Evolutionary conservation across 2,888 invertebrate genomes (phyloP).

Genomic region (Ichneumoninae sp.): DNA sequence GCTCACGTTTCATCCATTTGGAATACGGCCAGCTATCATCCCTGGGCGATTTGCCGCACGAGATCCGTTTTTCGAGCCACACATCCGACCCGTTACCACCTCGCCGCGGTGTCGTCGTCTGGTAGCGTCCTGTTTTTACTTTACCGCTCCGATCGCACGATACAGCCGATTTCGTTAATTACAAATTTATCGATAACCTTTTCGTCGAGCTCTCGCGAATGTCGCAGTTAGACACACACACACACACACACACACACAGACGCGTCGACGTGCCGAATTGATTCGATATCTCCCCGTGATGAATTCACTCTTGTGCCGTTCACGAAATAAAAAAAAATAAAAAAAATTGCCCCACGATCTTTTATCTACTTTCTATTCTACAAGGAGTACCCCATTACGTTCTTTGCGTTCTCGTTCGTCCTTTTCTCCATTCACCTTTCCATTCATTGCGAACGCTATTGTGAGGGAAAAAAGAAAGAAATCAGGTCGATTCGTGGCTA

Average conservation of each 20-base stretch:
- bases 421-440: constrained; percentile 12
- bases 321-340: not conserved
- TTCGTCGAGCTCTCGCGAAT: not conserved
- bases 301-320: not conserved
- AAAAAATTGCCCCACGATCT: constrained; percentile 1
- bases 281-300: not conserved
- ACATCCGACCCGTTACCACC: constrained; percentile 20
- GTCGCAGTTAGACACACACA: too few species aligned
- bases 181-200: constrained; percentile 36
- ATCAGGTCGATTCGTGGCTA: constrained; percentile 43
- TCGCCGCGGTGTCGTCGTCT: constrained; percentile 25
- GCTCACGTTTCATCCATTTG: constrained; percentile 62
- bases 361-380: constrained; percentile 9
- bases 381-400: not conserved
- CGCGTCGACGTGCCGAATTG: not conserved
- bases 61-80: constrained; percentile 40
- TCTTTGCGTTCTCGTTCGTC: constrained; percentile 4
- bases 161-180: constrained; percentile 40
- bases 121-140: not conserved
- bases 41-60: constrained; percentile 59
- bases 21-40: constrained; percentile 62
- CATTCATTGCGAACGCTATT: constrained; percentile 21
- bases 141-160: constrained; percentile 13
- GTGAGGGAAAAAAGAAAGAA: constrained; percentile 41
- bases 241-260: not conserved